Evolutionary conservation across 2,797 vertebrate genomes (phyloP).

Genomic region (Limnodromus scolopaceus): DNA sequence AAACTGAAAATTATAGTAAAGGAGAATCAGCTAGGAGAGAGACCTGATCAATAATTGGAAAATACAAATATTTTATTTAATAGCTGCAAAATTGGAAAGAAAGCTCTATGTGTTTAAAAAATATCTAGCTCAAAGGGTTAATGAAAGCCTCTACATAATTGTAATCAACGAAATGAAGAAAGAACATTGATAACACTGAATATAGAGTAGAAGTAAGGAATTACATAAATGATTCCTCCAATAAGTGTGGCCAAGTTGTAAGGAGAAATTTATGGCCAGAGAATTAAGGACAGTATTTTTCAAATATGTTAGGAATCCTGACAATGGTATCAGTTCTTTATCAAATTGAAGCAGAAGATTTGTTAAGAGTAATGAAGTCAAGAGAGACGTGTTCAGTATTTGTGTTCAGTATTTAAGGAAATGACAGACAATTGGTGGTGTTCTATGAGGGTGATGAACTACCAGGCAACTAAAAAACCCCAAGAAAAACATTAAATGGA

Average conservation of each 20-base stretch:
- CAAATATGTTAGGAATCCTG: constrained; percentile 14
- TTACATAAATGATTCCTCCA: not conserved
- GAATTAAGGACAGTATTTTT: constrained; percentile 44
- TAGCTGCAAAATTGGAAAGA: not conserved
- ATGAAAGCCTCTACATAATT: not conserved
- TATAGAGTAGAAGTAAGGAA: not conserved
- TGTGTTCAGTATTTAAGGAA: constrained; percentile 11
- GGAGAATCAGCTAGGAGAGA: not conserved
- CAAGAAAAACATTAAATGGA: not conserved
- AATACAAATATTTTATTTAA: not conserved
- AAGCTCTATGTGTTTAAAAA: not conserved
- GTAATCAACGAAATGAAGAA: not conserved
- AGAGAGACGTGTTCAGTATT: constrained; percentile 14
- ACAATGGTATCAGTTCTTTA: not conserved
- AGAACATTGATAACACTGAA: not conserved
- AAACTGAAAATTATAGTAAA: not conserved
- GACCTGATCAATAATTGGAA: not conserved
- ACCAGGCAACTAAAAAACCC: not conserved
- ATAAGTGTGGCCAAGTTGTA: not conserved
- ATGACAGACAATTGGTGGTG: not conserved
- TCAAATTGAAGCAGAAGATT: constrained; percentile 9
- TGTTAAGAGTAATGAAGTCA: constrained; percentile 11
- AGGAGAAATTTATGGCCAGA: constrained; percentile 26
- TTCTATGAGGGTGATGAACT: not conserved
- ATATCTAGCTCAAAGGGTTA: not conserved